Percentiles rank a stretch among this genome's conserved stretches.
These are phyloP conservation scores for Neoscelio sp. DNA, from an alignment of 2,888 invertebrate species.

Conservation along the genomic window DNA sequence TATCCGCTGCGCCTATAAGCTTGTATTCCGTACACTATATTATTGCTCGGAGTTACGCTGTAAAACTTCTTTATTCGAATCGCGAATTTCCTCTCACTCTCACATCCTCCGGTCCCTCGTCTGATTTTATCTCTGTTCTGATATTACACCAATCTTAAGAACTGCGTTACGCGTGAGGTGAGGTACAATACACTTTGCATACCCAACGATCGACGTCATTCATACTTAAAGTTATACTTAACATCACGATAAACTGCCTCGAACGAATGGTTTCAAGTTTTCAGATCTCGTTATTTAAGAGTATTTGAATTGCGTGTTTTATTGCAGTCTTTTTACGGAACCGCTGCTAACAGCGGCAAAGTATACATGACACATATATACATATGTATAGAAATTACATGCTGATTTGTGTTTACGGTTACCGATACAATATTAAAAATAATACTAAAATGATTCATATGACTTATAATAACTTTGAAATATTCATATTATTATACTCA, in stretches of 20 bases:
- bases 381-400: conserved; percentile 35
- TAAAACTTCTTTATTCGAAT: conserved; percentile 76
- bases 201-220: conserved; percentile 50
- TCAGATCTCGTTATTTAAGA: conserved; percentile 53
- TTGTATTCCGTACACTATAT: conserved; percentile 78
- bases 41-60: conserved; percentile 78
- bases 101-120: conserved; percentile 11
- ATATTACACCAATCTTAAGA: conserved; percentile 63
- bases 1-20: conserved; percentile 75
- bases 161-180: conserved; percentile 52
- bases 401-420: conserved; percentile 25
- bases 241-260: conserved; percentile 28
- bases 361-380: no score
- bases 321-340: conserved; percentile 34
- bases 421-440: conserved; percentile 27
- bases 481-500: no score
- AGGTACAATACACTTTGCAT: conserved; percentile 37
- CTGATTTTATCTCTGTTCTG: conserved; percentile 61
- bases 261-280: conserved; percentile 19
- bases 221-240: conserved; percentile 45
- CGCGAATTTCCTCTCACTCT: conserved; percentile 18
- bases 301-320: conserved; percentile 44
- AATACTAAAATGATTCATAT: conserved; percentile 36
- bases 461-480: no score
- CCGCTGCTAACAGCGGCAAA: background rate